Conservation (phyloP, 2,888 invertebrate species). For the Lithodes maja region DNA sequence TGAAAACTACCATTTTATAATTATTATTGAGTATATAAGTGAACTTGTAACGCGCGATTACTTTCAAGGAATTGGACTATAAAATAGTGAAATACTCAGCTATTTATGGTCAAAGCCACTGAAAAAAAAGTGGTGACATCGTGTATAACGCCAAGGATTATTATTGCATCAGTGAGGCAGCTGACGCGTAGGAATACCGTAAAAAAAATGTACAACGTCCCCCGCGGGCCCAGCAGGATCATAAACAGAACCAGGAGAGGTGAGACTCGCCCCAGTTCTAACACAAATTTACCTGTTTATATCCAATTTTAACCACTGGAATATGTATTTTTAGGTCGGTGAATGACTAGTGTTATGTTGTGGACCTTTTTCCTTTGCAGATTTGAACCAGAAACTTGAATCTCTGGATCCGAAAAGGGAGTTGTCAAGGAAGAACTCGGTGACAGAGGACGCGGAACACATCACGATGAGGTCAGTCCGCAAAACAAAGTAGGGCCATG, state of each 20-base stretch:
- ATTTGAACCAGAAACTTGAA: conserved; percentile 53
- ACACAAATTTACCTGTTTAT: not conserved
- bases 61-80: too few relatives aligned
- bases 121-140: too few relatives aligned
- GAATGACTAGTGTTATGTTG: not conserved
- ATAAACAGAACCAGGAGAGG: conserved; percentile 58
- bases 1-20: too few relatives aligned
- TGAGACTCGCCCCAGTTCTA: conserved; percentile 23
- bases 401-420: conserved; percentile 53
- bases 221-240: conserved; percentile 55
- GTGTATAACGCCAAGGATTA: too few relatives aligned
- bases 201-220: conserved; percentile 54
- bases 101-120: too few relatives aligned
- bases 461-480: conserved; percentile 45
- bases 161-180: too few relatives aligned
- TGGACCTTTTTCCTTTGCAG: conserved; percentile 5
- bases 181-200: conserved; percentile 9
- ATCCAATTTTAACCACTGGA: not conserved
- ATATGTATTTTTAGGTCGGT: not conserved
- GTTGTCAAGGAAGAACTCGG: conserved; percentile 36
- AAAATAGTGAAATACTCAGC: too few relatives aligned
- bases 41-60: too few relatives aligned
- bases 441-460: conserved; percentile 38
- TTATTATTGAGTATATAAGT: too few relatives aligned
- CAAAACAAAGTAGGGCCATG: conserved; percentile 54